phyloP scores from a whole-genome alignment of 2,797 vertebrate genomes.

The Botia kubotai region DNA sequence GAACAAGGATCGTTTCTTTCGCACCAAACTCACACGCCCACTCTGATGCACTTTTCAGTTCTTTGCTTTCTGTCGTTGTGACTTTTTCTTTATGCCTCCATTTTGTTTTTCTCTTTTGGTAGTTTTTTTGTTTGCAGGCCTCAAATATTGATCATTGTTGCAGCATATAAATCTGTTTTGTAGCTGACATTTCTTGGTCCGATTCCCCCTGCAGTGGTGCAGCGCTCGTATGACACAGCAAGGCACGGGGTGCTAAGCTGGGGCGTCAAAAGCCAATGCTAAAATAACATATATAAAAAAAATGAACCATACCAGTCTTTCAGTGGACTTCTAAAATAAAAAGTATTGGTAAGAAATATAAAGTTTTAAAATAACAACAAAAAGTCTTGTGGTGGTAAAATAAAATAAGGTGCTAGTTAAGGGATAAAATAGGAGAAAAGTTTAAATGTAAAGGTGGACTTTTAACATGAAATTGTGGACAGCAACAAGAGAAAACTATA shows the following conservation, averaged over 20 bases:
- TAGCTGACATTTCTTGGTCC: constrained; percentile 19
- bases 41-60: neutral
- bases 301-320: neutral
- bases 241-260: neutral
- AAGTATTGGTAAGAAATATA: no score
- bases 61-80: constrained; percentile 39
- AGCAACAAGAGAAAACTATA: no score
- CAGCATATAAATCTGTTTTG: constrained; percentile 3
- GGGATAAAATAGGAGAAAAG: no score
- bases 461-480: no score
- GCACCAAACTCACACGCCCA: constrained; percentile 13
- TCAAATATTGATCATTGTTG: constrained; percentile 20
- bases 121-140: constrained; percentile 26
- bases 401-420: no score
- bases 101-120: constrained; percentile 50
- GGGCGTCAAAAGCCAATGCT: neutral
- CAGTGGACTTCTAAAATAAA: neutral
- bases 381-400: no score
- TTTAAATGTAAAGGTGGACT: no score
- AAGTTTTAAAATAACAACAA: no score
- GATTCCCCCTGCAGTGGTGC: neutral
- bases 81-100: constrained; percentile 44
- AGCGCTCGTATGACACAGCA: neutral
- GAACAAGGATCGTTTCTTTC: constrained; percentile 50
- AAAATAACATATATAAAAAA: neutral